Evolutionary conservation across 2,113 vertebrate species (phyloP), one percentile per base, ranked within the genome.

Genomic region (Bagarius yarrelli): DNA sequence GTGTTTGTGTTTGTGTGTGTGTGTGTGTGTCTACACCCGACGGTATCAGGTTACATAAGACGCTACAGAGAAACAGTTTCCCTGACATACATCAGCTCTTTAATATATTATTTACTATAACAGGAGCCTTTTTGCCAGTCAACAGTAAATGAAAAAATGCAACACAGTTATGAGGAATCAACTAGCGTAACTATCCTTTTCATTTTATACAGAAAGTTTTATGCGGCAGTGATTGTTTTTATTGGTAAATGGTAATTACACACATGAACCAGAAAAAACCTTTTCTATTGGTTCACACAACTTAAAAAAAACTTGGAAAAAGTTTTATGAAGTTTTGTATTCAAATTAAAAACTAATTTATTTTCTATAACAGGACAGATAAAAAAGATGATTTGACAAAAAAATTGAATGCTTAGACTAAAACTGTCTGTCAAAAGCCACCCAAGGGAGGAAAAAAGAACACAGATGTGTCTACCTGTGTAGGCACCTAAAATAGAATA

Each of bases 11-110:
- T 18, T 66, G 14, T 32, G 27, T 30, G 30, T 63, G 27, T 32
- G 16, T 23, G 8, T 25, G 15, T 32, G 64, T 64, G 30, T 61
- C 14, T 16, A 61, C 13, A 21, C 15, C 69, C 52, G 16, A 72
- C 30, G 18, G 50, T 53, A 50, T 61, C 74, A 76, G 84, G 84
- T 84, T 81, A 76, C 85, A 86, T 84, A 82, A 86, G 76, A 53
- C 57, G 56, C 71, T 79, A 86, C 44, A 74, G 79, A 78, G 66
- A 74, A 83, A 70, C 50, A 57, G 12, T 53, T 64, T 60, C 61
- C 53, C 78, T 83, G 77, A 69, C n/a, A 60, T 70, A 75, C n/a
- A 78, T 57, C 52, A 55, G 70, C 59, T 80, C 77, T 78, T 73
- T 69, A 60, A 74, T 70, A 36, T 79, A 67, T 47, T 70, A 66